Percentiles rank a stretch among this genome's conserved stretches.
Conservation (phyloP, 2,888 invertebrate genomes). For the Crocallis elinguaria region DNA sequence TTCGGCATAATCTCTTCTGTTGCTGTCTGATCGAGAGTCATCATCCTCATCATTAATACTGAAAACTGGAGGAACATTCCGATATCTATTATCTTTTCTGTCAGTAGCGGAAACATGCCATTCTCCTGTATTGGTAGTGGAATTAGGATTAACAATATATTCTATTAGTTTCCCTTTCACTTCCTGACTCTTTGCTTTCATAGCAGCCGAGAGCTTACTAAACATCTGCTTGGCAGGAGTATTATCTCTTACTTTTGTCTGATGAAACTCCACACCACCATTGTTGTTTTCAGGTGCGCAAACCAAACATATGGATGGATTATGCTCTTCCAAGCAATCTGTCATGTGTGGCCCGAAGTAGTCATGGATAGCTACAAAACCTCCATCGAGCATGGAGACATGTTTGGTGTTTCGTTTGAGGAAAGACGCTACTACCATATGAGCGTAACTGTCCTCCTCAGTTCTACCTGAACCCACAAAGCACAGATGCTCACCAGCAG, state of each 20-base stretch:
- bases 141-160: conserved; percentile 95
- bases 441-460: conserved; percentile 97
- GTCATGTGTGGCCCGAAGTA: conserved; percentile 92
- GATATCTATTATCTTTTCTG: conserved; percentile 93
- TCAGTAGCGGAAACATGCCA: conserved; percentile 94
- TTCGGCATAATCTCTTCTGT: conserved; percentile 70
- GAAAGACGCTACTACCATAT: conserved; percentile 99
- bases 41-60: conserved; percentile 95
- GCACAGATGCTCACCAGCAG: conserved; percentile 95
- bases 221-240: conserved; percentile 88
- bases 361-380: conserved; percentile 93
- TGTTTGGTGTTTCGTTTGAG: conserved; percentile 96
- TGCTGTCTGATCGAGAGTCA: conserved; percentile 63
- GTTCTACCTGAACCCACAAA: conserved; percentile 97
- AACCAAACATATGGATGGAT: conserved; percentile 91
- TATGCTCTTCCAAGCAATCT: conserved; percentile 94
- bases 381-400: conserved; percentile 96
- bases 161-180: conserved; percentile 96
- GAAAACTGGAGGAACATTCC: conserved; percentile 96
- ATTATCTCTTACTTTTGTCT: conserved; percentile 63
- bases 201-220: conserved; percentile 93
- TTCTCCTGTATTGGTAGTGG: conserved; percentile 85
- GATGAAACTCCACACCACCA: conserved; percentile 54
- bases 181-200: conserved; percentile 96
- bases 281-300: conserved; percentile 86